Base-by-base conservation (phyloP, 2,888 invertebrate genomes). In the Matsumyia berberina region DNA sequence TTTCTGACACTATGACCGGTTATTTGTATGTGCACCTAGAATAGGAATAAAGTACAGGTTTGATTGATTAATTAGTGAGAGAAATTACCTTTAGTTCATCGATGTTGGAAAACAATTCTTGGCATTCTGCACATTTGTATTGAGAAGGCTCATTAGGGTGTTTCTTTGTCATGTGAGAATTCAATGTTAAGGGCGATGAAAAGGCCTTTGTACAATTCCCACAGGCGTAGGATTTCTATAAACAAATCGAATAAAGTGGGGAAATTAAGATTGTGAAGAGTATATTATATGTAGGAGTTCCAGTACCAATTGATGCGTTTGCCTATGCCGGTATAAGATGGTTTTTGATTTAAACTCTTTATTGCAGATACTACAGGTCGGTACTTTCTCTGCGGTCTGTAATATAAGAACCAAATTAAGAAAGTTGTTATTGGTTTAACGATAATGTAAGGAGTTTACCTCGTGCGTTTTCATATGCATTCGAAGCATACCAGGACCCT, bases 381-480 rank as follows among this genome's bases (percentile, higher is more conserved):
- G 94, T 86, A 93, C 93, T 87, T 93, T 93, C 0, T 93, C 93
- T 0, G 94, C 93, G 0, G 93, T 92, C 87, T 93, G 89, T 11
- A 69, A 64, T 51, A 8, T 35, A 37, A 15, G 37, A 5, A n/a
- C 0, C 5, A 15, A 42, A 15, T 33, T 29, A 17, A 2, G 55
- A 8, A 1, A 8, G 15, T 11, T 46, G 24, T 53, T 12, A 9
- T 7, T 6, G n/a, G n/a, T 24, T 11, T n/a, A 51, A 31, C 53
- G 29, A 62, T n/a, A 4, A 12, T 19, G 2, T 0, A 7, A 12
- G 29, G 7, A 33, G 7, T 24, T 69, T 87, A 88, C 88, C 86
- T 93, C 93, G 90, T 94, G 94, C 0, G 94, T 94, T 8, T 94
- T 93, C 94, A 94, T 94, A 88, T 94, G 94, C 94, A 94, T 94